These are phyloP conservation scores for Dugesia japonica DNA, from an alignment of 2,888 invertebrate species.

Conservation along the genomic window DNA sequence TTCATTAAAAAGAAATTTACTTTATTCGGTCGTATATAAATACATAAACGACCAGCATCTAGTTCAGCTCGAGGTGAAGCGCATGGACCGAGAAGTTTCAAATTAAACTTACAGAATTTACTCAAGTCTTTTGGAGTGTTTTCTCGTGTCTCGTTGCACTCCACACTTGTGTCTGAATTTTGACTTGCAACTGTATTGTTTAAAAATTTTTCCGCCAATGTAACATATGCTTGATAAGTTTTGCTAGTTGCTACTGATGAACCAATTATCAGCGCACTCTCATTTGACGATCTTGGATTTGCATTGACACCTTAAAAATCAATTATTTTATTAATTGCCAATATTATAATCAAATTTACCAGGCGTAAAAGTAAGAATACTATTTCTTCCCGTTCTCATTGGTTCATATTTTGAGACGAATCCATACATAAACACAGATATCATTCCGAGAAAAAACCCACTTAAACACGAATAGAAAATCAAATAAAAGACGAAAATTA, in stretches of 20 bases:
- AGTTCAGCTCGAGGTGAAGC: background rate
- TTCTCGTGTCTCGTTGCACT: background rate
- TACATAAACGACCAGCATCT: background rate
- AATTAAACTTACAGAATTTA: background rate
- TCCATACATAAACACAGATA: constrained; percentile 61
- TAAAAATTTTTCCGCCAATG: background rate
- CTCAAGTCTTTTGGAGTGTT: background rate
- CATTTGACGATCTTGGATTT: background rate
- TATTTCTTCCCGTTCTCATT: background rate
- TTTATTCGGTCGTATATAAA: background rate
- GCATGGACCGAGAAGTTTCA: background rate
- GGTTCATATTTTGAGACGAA: background rate
- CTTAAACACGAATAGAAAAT: constrained; percentile 79
- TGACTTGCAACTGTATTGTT: background rate
- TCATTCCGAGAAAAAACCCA: constrained; percentile 81
- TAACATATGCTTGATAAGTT: background rate
- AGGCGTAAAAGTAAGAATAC: background rate
- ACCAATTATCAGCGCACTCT: background rate
- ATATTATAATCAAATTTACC: background rate
- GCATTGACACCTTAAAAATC: background rate
- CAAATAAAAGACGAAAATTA: constrained; percentile 76
- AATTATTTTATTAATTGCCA: too few species aligned
- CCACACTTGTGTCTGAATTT: background rate
- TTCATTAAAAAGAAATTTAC: too few species aligned
- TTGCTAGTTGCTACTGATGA: background rate